Conservation (phyloP, 1,140 invertebrate species). For the Bradynema listronoti region DNA sequence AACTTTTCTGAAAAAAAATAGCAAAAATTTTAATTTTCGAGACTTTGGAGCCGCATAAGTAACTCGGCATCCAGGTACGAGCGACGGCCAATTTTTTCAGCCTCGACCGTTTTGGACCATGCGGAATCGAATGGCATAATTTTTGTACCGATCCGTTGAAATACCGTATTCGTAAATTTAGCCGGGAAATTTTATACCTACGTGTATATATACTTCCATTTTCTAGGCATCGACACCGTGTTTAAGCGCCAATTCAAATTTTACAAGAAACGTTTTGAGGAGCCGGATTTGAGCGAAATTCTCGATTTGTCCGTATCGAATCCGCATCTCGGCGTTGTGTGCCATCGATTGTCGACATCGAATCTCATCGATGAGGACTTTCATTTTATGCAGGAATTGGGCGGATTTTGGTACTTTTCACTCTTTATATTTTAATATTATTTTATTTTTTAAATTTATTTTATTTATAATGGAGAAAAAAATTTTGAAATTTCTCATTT, state of each 20-base stretch:
- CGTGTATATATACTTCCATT: not conserved
- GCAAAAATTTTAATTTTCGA: too few species aligned
- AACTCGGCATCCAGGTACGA: too few species aligned
- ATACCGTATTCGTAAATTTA: too few species aligned
- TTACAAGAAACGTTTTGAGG: slow-evolving; percentile 18
- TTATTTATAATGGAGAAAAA: not conserved
- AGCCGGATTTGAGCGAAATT: slow-evolving; percentile 15
- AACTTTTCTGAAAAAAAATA: too few species aligned
- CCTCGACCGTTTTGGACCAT: too few species aligned
- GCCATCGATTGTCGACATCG: not conserved
- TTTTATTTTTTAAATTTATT: slow-evolving; percentile 14
- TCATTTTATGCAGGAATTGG: too few species aligned
- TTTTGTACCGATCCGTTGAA: too few species aligned
- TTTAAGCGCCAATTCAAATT: slow-evolving; percentile 28
- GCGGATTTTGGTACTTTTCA: too few species aligned
- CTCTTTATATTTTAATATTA: not conserved
- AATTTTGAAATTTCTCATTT: slow-evolving; percentile 19
- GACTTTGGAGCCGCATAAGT: too few species aligned
- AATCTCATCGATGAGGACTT: not conserved
- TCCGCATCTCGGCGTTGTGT: not conserved
- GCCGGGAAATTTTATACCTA: too few species aligned
- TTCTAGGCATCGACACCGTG: not conserved
- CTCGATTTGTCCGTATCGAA: slow-evolving; percentile 17
- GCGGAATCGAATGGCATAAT: too few species aligned
- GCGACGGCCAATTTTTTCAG: too few species aligned